phyloP scores from a whole-genome alignment of 2,113 vertebrate species.

The Nymphicus hollandicus region DNA sequence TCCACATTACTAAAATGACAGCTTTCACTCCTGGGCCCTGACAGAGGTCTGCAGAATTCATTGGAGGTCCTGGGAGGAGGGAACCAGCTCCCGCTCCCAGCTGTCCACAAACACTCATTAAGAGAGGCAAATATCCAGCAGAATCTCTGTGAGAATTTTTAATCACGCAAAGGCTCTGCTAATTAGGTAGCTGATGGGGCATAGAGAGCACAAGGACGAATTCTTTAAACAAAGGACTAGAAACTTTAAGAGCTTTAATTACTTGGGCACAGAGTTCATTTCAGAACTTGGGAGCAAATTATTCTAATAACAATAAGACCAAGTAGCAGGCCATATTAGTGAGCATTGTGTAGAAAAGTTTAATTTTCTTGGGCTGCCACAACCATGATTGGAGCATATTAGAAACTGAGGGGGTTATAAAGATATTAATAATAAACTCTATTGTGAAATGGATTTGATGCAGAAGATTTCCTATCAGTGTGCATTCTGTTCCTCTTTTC shows the following conservation, averaged over 20 bases:
- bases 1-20: conserved; percentile 96
- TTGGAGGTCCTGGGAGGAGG: conserved; percentile 89
- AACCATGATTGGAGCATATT: conserved; percentile 22
- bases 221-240: conserved; percentile 99
- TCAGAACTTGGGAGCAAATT: conserved; percentile 98
- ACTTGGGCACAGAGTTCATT: conserved; percentile 99
- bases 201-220: conserved; percentile 99
- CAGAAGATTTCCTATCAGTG: background rate
- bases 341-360: conserved; percentile 87
- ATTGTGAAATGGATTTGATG: conserved; percentile 29
- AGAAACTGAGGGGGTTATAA: background rate
- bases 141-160: conserved; percentile 99
- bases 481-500: background rate
- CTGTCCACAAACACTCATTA: conserved; percentile 99
- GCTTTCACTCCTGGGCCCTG: conserved; percentile 97
- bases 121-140: conserved; percentile 97
- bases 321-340: conserved; percentile 84
- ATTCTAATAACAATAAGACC: conserved; percentile 95
- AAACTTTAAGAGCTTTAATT: conserved; percentile 99
- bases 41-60: conserved; percentile 94
- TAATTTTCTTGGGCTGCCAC: conserved; percentile 85
- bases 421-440: conserved; percentile 27
- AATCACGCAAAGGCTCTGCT: conserved; percentile 97
- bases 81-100: conserved; percentile 89
- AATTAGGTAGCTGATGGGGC: conserved; percentile 99